Percentiles rank a stretch among this genome's conserved stretches.
These are phyloP conservation scores for Lycaon pictus DNA, from an alignment of 2,113 vertebrate species.

Conservation along the genomic window DNA sequence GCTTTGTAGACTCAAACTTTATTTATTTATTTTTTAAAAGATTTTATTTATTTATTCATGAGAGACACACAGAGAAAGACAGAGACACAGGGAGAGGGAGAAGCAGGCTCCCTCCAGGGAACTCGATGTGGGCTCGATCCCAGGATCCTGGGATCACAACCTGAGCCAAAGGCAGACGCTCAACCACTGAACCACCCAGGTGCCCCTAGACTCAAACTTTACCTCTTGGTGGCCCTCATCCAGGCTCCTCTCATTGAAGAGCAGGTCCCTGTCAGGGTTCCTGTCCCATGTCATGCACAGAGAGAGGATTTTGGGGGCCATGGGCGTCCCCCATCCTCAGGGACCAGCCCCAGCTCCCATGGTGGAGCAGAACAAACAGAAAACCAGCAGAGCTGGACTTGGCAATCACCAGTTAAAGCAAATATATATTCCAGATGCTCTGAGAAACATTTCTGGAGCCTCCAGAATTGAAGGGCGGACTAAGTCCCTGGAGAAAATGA, in stretches of 20 bases:
- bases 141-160: no score
- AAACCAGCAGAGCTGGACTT: slow-evolving; percentile 29
- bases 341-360: background rate
- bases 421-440: slow-evolving; percentile 76
- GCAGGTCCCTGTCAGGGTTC: background rate
- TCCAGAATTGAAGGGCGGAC: slow-evolving; percentile 38
- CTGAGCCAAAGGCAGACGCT: no score
- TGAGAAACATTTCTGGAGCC: slow-evolving; percentile 36
- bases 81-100: no score
- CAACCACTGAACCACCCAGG: no score
- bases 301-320: background rate
- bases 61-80: no score
- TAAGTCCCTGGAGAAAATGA: slow-evolving; percentile 26
- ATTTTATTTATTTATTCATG: no score
- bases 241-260: background rate
- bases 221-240: background rate
- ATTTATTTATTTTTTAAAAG: no score
- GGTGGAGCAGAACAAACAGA: slow-evolving; percentile 48
- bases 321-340: background rate
- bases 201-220: background rate
- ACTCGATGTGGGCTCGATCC: no score
- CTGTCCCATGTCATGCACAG: background rate
- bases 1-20: background rate
- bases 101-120: no score
- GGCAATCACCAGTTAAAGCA: slow-evolving; percentile 37